These are phyloP conservation scores for Momotus momota DNA, from an alignment of 2,797 vertebrate species.

Conservation along the genomic window DNA sequence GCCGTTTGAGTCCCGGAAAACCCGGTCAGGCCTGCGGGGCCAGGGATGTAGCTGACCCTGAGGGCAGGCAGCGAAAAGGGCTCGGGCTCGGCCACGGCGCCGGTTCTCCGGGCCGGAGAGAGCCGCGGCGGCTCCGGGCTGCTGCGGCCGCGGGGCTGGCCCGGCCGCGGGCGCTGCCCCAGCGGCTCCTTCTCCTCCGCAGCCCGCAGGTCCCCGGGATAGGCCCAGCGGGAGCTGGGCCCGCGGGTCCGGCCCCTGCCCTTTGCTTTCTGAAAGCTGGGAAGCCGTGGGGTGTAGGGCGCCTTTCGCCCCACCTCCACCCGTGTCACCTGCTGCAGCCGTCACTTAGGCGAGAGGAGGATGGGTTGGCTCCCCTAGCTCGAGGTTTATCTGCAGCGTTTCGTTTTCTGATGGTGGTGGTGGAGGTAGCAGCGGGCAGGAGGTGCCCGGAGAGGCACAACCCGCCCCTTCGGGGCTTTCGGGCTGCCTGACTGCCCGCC, in stretches of 20 bases:
- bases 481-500: not conserved
- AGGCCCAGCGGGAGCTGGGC: not conserved
- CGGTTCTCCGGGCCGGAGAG: not conserved
- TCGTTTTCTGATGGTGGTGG: fast-evolving
- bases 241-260: not conserved
- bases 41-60: not conserved
- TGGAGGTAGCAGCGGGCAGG: not conserved
- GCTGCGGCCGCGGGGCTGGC: not conserved
- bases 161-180: not conserved
- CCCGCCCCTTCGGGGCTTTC: not conserved
- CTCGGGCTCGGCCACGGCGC: not conserved
- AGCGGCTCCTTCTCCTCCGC: not conserved
- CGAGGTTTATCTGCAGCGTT: not conserved
- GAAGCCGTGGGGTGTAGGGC: fast-evolving
- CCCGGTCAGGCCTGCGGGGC: not conserved
- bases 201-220: not conserved
- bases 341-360: fast-evolving
- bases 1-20: not conserved
- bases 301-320: not conserved
- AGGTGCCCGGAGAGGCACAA: not conserved
- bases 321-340: not conserved
- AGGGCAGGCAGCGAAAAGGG: not conserved
- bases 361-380: too few species aligned
- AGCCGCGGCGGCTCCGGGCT: not conserved
- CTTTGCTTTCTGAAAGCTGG: not conserved